Conservation (phyloP, 2,797 vertebrate genomes). For the Coreius guichenoti region DNA sequence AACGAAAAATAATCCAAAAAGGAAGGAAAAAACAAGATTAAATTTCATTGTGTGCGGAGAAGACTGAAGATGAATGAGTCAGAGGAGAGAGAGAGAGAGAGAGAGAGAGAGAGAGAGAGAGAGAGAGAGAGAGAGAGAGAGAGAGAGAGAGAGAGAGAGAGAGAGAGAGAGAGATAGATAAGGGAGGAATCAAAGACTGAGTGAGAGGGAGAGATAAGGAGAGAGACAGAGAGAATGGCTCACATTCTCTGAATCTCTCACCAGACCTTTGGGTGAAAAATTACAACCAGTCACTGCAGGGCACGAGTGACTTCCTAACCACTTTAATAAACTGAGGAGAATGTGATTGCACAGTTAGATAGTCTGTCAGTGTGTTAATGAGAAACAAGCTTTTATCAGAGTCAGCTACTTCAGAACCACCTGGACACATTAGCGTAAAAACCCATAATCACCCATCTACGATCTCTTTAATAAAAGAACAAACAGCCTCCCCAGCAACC, state of each 20-base stretch:
- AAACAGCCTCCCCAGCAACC: conserved; percentile 27
- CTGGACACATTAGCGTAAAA: conserved; percentile 43
- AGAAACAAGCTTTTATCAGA: conserved; percentile 79
- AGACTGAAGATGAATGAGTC: conserved; percentile 55
- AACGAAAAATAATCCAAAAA: conserved; percentile 42
- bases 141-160: conserved; percentile 34
- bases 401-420: conserved; percentile 59
- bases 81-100: conserved; percentile 14
- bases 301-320: conserved; percentile 77
- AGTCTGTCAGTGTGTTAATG: conserved; percentile 81
- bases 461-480: conserved; percentile 24
- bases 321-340: conserved; percentile 79
- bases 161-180: conserved; percentile 49
- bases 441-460: conserved; percentile 40
- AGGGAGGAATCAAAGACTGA: conserved; percentile 44
- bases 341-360: conserved; percentile 78
- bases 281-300: conserved; percentile 58
- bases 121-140: conserved; percentile 40
- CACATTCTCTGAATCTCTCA: conserved; percentile 68
- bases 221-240: conserved; percentile 40
- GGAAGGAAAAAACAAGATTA: conserved; percentile 68
- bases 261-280: conserved; percentile 61
- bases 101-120: conserved; percentile 34
- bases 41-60: conserved; percentile 68
- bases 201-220: conserved; percentile 38